Conservation (phyloP, 1,140 invertebrate species). For the Formica exsecta region DNA sequence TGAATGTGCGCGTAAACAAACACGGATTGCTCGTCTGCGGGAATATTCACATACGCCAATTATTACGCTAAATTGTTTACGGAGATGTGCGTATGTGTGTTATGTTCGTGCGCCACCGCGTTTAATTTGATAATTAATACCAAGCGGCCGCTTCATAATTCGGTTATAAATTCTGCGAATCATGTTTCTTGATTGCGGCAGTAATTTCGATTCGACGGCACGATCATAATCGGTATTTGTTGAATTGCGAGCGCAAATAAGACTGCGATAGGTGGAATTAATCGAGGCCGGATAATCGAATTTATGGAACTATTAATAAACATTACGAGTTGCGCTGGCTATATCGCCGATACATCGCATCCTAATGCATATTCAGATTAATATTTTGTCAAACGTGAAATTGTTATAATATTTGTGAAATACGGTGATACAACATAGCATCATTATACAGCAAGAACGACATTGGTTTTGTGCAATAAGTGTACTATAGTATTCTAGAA, state of each 20-base stretch:
- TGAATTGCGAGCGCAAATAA: constrained; percentile 58
- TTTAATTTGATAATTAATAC: constrained; percentile 66
- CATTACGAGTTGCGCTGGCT: constrained; percentile 48
- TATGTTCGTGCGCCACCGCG: constrained; percentile 11
- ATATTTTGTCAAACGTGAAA: constrained; percentile 56
- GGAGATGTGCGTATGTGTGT: background rate
- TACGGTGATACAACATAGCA: background rate
- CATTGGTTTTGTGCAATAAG: constrained; percentile 10
- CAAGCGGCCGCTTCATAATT: constrained; percentile 56
- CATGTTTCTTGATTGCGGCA: constrained; percentile 59
- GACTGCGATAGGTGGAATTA: constrained; percentile 62
- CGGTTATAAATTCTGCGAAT: constrained; percentile 55
- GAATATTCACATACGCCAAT: constrained; percentile 58
- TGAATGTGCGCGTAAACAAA: constrained; percentile 50
- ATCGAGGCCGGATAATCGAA: constrained; percentile 60
- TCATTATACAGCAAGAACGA: background rate
- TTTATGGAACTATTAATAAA: constrained; percentile 64
- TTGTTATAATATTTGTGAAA: constrained; percentile 53
- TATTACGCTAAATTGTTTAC: constrained; percentile 65
- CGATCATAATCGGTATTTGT: constrained; percentile 63
- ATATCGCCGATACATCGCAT: constrained; percentile 47
- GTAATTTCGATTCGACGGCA: constrained; percentile 45
- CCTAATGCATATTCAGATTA: constrained; percentile 56
- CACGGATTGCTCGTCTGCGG: constrained; percentile 35
- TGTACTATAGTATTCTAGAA: background rate